Percentiles rank a stretch among this genome's conserved stretches.
Conservation (phyloP, 1,140 invertebrate genomes). For the Zaprionus gabonicus region DNA sequence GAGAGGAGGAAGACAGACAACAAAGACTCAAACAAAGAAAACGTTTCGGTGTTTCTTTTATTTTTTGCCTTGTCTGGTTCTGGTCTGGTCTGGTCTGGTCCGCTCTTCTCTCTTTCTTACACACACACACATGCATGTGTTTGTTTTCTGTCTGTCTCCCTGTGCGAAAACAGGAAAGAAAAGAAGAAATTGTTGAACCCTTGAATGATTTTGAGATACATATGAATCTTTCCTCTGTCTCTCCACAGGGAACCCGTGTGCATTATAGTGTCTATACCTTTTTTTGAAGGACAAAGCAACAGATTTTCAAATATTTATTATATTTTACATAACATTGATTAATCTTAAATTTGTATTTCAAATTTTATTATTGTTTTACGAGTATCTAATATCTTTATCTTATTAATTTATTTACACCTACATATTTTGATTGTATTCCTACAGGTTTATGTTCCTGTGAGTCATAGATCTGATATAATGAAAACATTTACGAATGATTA, state of each 20-base stretch:
- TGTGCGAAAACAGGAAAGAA: conserved; percentile 50
- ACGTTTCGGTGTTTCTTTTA: conserved; percentile 25
- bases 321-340: neutral
- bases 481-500: neutral
- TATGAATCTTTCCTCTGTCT: neutral
- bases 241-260: neutral
- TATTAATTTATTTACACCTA: too few species aligned
- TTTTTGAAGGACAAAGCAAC: neutral
- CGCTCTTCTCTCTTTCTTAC: conserved; percentile 1
- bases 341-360: too few species aligned
- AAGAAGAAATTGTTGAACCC: conserved; percentile 53
- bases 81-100: conserved; percentile 29
- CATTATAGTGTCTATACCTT: neutral
- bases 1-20: conserved; percentile 20
- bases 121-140: conserved; percentile 18
- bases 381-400: too few species aligned
- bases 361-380: too few species aligned
- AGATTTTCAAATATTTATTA: neutral
- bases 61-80: conserved; percentile 30
- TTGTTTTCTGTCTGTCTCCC: conserved; percentile 28
- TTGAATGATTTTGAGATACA: conserved; percentile 31
- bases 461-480: neutral
- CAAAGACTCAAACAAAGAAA: conserved; percentile 51
- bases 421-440: too few species aligned
- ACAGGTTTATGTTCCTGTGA: neutral